phyloP scores from a whole-genome alignment of 2,888 invertebrate species.

The Torymus texanus region DNA sequence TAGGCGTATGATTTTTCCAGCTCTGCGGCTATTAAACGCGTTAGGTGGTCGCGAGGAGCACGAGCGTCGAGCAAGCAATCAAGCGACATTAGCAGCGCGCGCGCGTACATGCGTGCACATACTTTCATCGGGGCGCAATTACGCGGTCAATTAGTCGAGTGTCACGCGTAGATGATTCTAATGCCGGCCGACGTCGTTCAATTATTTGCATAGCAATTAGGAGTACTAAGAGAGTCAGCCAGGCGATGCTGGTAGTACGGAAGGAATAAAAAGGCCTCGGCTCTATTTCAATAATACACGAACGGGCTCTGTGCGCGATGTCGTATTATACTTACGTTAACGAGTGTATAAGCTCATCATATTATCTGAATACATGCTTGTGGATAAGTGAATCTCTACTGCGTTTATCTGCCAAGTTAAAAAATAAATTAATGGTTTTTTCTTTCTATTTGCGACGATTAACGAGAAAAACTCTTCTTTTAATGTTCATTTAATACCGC shows the following conservation, averaged over 20 bases:
- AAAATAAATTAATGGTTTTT: no score
- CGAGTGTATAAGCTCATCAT: neutral
- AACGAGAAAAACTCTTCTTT: no score
- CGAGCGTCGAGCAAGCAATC: conserved; percentile 8
- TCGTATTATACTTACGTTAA: neutral
- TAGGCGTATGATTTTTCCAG: no score
- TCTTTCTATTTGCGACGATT: no score
- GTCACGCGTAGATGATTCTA: conserved; percentile 28
- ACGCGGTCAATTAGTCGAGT: conserved; percentile 36
- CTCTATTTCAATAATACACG: conserved; percentile 8
- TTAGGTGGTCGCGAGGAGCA: conserved; percentile 17
- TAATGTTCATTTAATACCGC: no score
- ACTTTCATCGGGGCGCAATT: conserved; percentile 40
- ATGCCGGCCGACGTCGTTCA: conserved; percentile 29
- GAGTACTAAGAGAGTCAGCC: neutral
- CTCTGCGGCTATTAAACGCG: conserved; percentile 18
- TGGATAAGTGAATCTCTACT: no score
- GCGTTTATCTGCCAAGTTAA: no score
- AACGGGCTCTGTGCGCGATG: no score
- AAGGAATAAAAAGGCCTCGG: neutral
- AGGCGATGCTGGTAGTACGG: no score
- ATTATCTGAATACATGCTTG: neutral
- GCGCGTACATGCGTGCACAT: neutral
- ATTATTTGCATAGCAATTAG: conserved; percentile 38
- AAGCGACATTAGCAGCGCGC: conserved; percentile 27